Conservation (phyloP, 2,888 invertebrate species). For the Coremacera marginata region DNA sequence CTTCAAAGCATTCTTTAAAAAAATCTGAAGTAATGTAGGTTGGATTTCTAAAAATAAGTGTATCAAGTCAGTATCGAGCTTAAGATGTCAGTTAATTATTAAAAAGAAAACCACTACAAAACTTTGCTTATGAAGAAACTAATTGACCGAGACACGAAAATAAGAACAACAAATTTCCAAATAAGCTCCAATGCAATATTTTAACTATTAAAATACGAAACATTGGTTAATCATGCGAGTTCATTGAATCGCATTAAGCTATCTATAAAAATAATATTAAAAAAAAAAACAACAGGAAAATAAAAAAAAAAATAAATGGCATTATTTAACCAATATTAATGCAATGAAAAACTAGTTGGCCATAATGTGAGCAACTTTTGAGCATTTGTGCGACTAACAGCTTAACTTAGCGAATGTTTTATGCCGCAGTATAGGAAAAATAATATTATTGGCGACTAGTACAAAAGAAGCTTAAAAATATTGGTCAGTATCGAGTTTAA, state of each 20-base stretch:
- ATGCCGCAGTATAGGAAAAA: neutral
- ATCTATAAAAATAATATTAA: neutral
- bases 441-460: neutral
- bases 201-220: neutral
- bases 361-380: conserved; percentile 42
- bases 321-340: conserved; percentile 40
- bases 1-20: too few species aligned
- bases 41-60: too few species aligned
- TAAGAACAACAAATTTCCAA: neutral
- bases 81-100: neutral
- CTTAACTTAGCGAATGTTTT: neutral
- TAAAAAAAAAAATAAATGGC: conserved; percentile 3
- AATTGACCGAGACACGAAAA: conserved; percentile 5
- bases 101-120: neutral
- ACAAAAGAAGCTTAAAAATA: neutral
- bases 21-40: too few species aligned
- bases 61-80: too few species aligned
- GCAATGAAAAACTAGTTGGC: conserved; percentile 40
- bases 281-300: conserved; percentile 27
- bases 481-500: neutral
- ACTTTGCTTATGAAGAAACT: neutral
- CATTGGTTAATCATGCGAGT: conserved; percentile 41
- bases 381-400: conserved; percentile 15
- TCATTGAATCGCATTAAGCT: conserved; percentile 47
- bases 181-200: neutral